Evolutionary conservation across 64 coral and sea anemone species (phyloP).

Genomic region (Hydrozoanthus tunicans): DNA sequence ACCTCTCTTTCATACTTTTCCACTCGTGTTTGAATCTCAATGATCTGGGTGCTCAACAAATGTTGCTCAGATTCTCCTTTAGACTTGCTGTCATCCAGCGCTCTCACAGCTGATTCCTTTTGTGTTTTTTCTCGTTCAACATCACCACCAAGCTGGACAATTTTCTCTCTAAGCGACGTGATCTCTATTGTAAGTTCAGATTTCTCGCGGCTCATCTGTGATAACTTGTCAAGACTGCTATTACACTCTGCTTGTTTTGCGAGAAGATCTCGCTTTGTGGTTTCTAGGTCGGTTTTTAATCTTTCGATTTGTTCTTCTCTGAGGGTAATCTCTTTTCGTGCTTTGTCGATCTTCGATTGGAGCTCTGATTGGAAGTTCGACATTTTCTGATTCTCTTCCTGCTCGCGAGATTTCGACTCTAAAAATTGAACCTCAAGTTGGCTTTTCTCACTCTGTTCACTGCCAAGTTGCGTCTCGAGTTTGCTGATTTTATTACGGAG

Average conservation of each 20-base stretch:
- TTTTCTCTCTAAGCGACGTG: slow-evolving; percentile 78
- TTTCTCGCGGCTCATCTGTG: slow-evolving; percentile 83
- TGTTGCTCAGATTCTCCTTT: slow-evolving; percentile 79
- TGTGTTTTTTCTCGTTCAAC: slow-evolving; percentile 65
- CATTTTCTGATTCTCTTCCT: slow-evolving; percentile 62
- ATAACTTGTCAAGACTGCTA: slow-evolving; percentile 65
- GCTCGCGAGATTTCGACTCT: slow-evolving; percentile 69
- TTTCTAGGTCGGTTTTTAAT: slow-evolving; percentile 70
- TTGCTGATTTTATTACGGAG: slow-evolving; percentile 73
- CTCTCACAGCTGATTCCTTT: slow-evolving; percentile 62
- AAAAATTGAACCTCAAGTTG: slow-evolving; percentile 68
- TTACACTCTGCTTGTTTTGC: slow-evolving; percentile 80
- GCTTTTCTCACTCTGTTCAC: slow-evolving; percentile 57
- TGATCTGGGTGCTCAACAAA: slow-evolving; percentile 65
- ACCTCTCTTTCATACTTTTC: slow-evolving; percentile 92
- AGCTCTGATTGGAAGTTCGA: slow-evolving; percentile 78
- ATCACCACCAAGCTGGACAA: slow-evolving; percentile 78
- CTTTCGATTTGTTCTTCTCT: slow-evolving; percentile 88
- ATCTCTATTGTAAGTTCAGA: slow-evolving; percentile 85
- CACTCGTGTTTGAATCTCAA: slow-evolving; percentile 70
- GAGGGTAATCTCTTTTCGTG: slow-evolving; percentile 65
- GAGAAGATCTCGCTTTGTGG: slow-evolving; percentile 68
- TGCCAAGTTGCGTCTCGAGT: slow-evolving; percentile 66
- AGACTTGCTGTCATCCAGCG: slow-evolving; percentile 45
- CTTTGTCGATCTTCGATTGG: slow-evolving; percentile 73